Evolutionary conservation across 2,797 vertebrate species (phyloP), one percentile per base, ranked within the genome.

Genomic region (Hafferia zeledoni): DNA sequence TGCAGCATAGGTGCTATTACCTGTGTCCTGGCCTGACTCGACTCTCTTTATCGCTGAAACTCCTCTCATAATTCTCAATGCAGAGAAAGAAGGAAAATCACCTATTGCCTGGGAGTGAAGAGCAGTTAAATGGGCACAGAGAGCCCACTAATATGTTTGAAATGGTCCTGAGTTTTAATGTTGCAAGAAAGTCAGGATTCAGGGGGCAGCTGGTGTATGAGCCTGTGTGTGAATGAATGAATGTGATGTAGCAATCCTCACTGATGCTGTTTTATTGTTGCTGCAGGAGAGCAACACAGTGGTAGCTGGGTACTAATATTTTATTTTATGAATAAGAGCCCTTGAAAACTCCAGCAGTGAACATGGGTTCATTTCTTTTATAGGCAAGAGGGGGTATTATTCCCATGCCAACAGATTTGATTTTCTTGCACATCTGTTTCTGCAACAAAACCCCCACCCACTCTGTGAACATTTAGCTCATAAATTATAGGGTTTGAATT

Each of bases 361-460:
- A 95, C 93, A 88, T 84, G 85, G 89, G 80, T 96, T 97, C 91
- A 95, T 97, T 97, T 98, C 93, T 97, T 94, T 91, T 97, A 95
- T 90, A 88, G 96, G 83, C 91, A 95, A 95, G 94, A 96, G 72
- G 83, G 61, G 59, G 86, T 97, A 94, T 96, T 96, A 97, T 89
- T 97, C 87, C 90, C 89, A 93, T 96, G 90, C 94, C 92, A 97
- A 92, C 91, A 96, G 95, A 97, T 97, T 94, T 39, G 79, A 94
- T 91, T 95, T 97, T 97, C 95, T 96, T 93, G 83, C 95, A 97
- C 97, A 97, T 97, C 97, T 98, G 95, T 97, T 97, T 96, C 95
- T 97, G 85, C 94, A 96, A 90, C 63, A 64, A 89, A 92, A 95
- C 79, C 81, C 87, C 90, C 95, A 93, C 83, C 82, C 80, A 96